These are phyloP conservation scores for Formica selysi DNA, from an alignment of 1,140 invertebrate species.

Conservation along the genomic window DNA sequence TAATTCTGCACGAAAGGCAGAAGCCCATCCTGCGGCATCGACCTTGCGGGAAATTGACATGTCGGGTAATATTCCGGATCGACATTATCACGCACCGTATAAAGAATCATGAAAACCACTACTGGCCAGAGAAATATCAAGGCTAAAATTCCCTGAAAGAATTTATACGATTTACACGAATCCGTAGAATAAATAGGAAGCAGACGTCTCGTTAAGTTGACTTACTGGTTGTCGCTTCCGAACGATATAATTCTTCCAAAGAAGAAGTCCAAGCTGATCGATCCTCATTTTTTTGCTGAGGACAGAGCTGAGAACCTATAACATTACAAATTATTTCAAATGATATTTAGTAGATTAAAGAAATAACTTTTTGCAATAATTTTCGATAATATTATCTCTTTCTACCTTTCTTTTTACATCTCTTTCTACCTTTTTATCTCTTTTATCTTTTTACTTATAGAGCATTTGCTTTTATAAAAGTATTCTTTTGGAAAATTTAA, in stretches of 20 bases:
- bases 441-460: no score
- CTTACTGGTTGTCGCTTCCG: conserved; percentile 87
- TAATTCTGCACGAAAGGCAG: conserved; percentile 89
- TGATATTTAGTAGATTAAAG: not conserved
- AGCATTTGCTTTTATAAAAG: not conserved
- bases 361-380: not conserved
- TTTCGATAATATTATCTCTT: conserved; percentile 1
- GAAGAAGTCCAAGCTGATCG: conserved; percentile 87
- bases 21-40: conserved; percentile 88
- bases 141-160: conserved; percentile 86
- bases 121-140: conserved; percentile 87
- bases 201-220: not conserved
- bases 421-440: no score
- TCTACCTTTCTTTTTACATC: not conserved
- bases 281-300: conserved; percentile 76
- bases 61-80: conserved; percentile 86
- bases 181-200: not conserved
- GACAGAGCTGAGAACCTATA: conserved; percentile 1
- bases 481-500: not conserved
- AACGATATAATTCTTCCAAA: conserved; percentile 89
- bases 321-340: conserved; percentile 29
- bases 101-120: conserved; percentile 85
- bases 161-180: not conserved
- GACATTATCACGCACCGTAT: conserved; percentile 87
- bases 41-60: conserved; percentile 89